Evolutionary conservation across 2,888 invertebrate species (phyloP).

Genomic region (Trilocha varians): DNA sequence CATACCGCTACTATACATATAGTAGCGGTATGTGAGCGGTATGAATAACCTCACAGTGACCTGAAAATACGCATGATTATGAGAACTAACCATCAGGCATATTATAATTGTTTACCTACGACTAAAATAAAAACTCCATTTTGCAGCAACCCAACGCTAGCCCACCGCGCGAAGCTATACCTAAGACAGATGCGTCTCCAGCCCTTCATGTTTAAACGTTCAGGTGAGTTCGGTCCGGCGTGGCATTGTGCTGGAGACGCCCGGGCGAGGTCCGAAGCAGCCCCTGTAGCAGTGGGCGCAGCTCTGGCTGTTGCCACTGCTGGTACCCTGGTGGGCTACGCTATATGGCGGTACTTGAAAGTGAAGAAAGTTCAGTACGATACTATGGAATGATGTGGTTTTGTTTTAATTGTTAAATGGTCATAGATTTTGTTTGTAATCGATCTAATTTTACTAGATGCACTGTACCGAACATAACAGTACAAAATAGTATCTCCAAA

Average conservation of each 20-base stretch:
- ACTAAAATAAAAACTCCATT: background rate
- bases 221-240: constrained; percentile 77
- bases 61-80: too few species aligned
- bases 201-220: constrained; percentile 90
- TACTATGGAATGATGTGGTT: constrained; percentile 82
- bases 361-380: constrained; percentile 93
- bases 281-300: constrained; percentile 81
- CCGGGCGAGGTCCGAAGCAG: constrained; percentile 82
- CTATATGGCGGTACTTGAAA: constrained; percentile 88
- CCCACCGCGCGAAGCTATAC: constrained; percentile 76
- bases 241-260: constrained; percentile 75
- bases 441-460: too few species aligned
- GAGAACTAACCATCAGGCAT: too few species aligned
- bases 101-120: too few species aligned
- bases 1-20: too few species aligned
- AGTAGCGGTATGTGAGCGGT: too few species aligned
- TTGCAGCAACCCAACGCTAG: constrained; percentile 40
- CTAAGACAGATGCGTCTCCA: constrained; percentile 83
- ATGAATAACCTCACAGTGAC: too few species aligned
- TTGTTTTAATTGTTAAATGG: too few species aligned
- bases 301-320: constrained; percentile 87
- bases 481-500: too few species aligned
- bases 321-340: constrained; percentile 87
- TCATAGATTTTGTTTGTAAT: too few species aligned
- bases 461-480: too few species aligned